Conservation (phyloP, 2,797 vertebrate genomes). For the Alfaro cultratus region DNA sequence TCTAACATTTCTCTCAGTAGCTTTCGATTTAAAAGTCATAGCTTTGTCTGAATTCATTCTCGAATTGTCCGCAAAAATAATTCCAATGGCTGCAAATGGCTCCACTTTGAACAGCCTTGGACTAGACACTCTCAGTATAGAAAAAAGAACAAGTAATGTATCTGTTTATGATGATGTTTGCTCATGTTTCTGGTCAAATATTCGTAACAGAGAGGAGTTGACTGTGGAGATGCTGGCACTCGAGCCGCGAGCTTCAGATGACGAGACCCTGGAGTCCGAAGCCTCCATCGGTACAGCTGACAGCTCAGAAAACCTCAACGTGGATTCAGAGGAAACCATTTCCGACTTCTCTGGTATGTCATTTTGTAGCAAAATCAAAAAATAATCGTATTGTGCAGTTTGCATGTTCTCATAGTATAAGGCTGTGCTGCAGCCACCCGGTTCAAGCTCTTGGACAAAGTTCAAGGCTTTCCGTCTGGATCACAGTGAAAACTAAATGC, state of each 20-base stretch:
- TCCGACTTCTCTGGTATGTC: slow-evolving; percentile 87
- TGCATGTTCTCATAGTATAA: neutral
- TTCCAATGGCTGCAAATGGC: too few relatives aligned
- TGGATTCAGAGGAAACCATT: slow-evolving; percentile 88
- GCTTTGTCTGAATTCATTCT: too few relatives aligned
- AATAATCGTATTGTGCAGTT: too few relatives aligned
- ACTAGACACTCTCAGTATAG: neutral
- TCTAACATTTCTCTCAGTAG: too few relatives aligned
- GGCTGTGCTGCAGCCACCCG: too few relatives aligned
- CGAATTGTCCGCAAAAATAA: too few relatives aligned
- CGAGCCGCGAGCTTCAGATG: slow-evolving; percentile 95
- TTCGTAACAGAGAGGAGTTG: slow-evolving; percentile 88
- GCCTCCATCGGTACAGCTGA: slow-evolving; percentile 96
- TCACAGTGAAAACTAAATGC: too few relatives aligned
- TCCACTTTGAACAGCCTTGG: too few relatives aligned
- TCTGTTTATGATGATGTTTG: neutral
- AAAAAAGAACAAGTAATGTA: neutral
- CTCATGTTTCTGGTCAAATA: neutral
- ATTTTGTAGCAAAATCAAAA: neutral
- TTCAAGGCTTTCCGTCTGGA: too few relatives aligned
- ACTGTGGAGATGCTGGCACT: slow-evolving; percentile 94
- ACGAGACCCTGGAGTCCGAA: slow-evolving; percentile 97
- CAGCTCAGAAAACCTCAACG: slow-evolving; percentile 95
- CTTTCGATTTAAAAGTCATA: too few relatives aligned
- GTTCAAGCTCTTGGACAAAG: too few relatives aligned